Conservation (phyloP, 2,797 vertebrate species). For the Lutjanus campechanus region DNA sequence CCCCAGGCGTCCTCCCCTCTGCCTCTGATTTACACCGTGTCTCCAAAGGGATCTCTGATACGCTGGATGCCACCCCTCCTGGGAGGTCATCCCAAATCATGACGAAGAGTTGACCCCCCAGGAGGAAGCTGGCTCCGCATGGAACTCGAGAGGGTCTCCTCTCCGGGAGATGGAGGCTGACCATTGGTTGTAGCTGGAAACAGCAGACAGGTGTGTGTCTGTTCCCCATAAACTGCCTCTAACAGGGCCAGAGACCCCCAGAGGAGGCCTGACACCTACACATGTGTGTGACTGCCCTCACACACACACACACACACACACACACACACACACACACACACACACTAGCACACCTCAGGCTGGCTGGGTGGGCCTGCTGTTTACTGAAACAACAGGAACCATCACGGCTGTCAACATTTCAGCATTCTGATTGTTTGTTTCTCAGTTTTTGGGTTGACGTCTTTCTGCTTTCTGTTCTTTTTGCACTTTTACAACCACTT, state of each 20-base stretch:
- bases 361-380: constrained; percentile 73
- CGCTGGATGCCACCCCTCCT: constrained; percentile 38
- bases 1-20: constrained; percentile 50
- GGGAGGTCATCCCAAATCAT: constrained; percentile 57
- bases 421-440: constrained; percentile 51
- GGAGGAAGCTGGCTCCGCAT: constrained; percentile 49
- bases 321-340: constrained; percentile 43
- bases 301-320: constrained; percentile 38
- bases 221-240: constrained; percentile 62
- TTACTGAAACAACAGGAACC: constrained; percentile 78
- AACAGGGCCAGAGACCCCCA: constrained; percentile 52
- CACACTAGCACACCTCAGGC: constrained; percentile 19
- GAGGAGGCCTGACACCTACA: constrained; percentile 59
- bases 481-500: background rate
- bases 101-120: constrained; percentile 3
- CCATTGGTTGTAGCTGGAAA: constrained; percentile 39
- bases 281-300: constrained; percentile 35
- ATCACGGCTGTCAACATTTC: constrained; percentile 62
- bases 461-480: background rate
- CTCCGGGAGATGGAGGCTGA: constrained; percentile 29
- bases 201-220: constrained; percentile 70
- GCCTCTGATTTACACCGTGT: constrained; percentile 48
- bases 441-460: constrained; percentile 4
- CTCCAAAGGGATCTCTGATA: constrained; percentile 40
- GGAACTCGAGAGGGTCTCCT: constrained; percentile 55